These are phyloP conservation scores for Erpornis zantholeuca DNA, from an alignment of 2,113 vertebrate species.

Conservation along the genomic window DNA sequence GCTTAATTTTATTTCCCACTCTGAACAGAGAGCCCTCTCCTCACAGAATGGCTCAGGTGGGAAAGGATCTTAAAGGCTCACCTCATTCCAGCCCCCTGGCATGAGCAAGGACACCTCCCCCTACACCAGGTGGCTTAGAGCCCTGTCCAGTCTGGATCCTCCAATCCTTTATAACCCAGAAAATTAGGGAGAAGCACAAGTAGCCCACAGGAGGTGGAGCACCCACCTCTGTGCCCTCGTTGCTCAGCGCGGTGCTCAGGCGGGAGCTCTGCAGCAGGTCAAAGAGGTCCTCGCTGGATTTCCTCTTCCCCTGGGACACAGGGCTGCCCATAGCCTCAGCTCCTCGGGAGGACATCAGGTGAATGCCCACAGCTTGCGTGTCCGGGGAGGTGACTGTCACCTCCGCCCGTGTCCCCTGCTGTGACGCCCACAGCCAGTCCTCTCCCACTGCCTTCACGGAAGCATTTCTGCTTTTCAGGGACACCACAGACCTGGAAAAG, in stretches of 20 bases:
- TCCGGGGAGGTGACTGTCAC: neutral
- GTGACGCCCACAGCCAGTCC: conserved; percentile 42
- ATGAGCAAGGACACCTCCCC: neutral
- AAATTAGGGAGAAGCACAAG: neutral
- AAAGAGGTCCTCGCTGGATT: neutral
- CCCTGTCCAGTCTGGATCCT: neutral
- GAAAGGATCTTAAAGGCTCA: neutral
- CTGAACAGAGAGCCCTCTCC: neutral
- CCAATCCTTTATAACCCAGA: neutral
- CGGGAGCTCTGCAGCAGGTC: conserved; percentile 42
- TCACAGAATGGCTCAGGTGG: neutral
- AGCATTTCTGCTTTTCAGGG: conserved; percentile 48
- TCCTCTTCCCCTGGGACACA: neutral
- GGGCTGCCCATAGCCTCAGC: neutral
- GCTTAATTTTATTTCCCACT: neutral
- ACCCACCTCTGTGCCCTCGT: conserved; percentile 64
- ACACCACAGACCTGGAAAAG: conserved; percentile 49
- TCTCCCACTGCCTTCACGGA: conserved; percentile 25
- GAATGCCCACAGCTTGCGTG: rapidly evolving
- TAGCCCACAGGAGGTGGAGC: rapidly evolving
- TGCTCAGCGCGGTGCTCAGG: neutral
- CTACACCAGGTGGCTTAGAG: neutral
- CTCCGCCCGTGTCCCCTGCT: neutral
- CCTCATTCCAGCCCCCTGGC: neutral
- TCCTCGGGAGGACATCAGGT: neutral